Base-by-base conservation (phyloP, 2,797 vertebrate species). In the Chromobotia macracanthus region DNA sequence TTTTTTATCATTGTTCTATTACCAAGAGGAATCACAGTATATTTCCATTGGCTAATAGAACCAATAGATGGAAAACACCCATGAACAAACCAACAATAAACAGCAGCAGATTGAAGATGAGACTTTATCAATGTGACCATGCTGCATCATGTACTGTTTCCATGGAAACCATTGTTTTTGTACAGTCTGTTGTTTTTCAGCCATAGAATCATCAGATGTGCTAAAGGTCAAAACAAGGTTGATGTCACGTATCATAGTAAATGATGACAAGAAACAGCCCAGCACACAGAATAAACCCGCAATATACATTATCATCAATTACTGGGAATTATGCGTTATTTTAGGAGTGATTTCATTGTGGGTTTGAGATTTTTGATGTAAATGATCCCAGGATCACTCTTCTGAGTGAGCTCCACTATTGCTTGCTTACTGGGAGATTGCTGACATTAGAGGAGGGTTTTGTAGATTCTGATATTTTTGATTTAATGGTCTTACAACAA, bases 161-260 rank as follows among this genome's bases (percentile, higher is more conserved):
- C 41, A 66, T 65, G 68, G 74, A 76, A 72, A 72, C 80, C 13
- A 19, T 21, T 38, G 73, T 64, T 81, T 15, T 71, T 31, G 31
- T 31, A 31, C 31, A 31, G 51, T 8, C 8, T 48, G 65, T 35
- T 16, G 41, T 48, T 77, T 53, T 53, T 60, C 38, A 58, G 53
- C 18, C 61, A 56, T 55, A 25, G 7, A n/a, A 18, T 69, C 25
- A 38, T 69, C 64, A 56, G 75, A 75, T 60, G 65, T 77, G 41
- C 41, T 23, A 7, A 41, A 61, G 58, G 64, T 68, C 38, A 58
- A 35, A 56, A 23, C 41, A 61, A 28, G 18, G 38, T 41, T 13
- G 31, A 31, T 61, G 25, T 31, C 8, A 11, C 4, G 13, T 38
- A 7, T 41, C 31, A 35, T 2, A 60, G 19, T 6, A 2, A 6